phyloP scores from a whole-genome alignment of 2,113 vertebrate species.

The Cololabis saira region DNA sequence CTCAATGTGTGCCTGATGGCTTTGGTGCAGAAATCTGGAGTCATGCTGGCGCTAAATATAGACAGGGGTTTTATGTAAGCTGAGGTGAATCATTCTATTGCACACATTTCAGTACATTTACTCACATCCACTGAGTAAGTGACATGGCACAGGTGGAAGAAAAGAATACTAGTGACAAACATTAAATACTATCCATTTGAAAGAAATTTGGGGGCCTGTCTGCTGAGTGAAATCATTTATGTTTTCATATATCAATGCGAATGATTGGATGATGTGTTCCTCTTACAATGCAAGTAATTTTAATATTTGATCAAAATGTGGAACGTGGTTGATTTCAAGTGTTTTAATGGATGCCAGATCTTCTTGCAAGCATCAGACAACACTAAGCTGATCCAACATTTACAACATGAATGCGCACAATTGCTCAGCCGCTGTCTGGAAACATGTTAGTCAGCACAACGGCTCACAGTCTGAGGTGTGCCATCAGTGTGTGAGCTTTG shows the following conservation, averaged over 20 bases:
- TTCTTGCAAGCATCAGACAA: conserved; percentile 17
- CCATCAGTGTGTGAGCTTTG: not conserved
- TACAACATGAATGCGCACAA: too few species aligned
- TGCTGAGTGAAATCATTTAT: conserved; percentile 17
- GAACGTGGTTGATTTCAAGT: conserved; percentile 38
- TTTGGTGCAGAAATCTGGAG: conserved; percentile 80
- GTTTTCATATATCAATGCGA: conserved; percentile 14
- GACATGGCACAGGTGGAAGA: conserved; percentile 54
- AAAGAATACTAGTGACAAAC: not conserved
- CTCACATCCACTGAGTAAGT: conserved; percentile 38
- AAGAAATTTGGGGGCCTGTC: conserved; percentile 15
- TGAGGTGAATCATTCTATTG: conserved; percentile 81
- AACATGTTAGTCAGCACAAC: too few species aligned
- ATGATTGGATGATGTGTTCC: not conserved
- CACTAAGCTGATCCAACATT: too few species aligned
- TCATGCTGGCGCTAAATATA: conserved; percentile 83
- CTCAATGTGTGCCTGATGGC: conserved; percentile 81
- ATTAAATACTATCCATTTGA: conserved; percentile 19
- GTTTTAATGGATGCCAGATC: conserved; percentile 2
- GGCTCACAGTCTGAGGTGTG: not conserved
- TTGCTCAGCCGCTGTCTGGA: too few species aligned
- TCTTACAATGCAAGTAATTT: conserved; percentile 35
- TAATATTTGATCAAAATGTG: conserved; percentile 44
- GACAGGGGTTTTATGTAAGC: conserved; percentile 83
- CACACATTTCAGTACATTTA: conserved; percentile 68